A percentile compares a stretch with the other conserved stretches of the same genome.
Conservation (phyloP, 1,140 invertebrate species). For the Lepidurus arcticus region DNA sequence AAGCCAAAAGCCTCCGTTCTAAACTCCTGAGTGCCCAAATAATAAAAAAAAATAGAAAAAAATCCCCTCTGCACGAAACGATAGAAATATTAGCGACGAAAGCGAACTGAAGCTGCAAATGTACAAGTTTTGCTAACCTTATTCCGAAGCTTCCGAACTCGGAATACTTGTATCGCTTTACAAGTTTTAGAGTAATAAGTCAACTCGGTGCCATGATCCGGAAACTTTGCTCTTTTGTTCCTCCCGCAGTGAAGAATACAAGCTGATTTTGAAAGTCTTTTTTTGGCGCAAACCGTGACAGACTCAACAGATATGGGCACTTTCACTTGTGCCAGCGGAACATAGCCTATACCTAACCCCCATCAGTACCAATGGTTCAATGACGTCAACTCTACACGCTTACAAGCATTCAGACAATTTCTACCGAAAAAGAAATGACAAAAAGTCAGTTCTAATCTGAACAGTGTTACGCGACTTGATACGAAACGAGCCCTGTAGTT, state of each 20-base stretch:
- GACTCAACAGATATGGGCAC: constrained; percentile 16
- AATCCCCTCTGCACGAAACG: too few species aligned
- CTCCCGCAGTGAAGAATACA: background rate
- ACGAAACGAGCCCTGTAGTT: too few species aligned
- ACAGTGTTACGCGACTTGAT: too few species aligned
- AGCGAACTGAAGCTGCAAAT: too few species aligned
- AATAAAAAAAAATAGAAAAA: too few species aligned
- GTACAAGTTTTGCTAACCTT: too few species aligned
- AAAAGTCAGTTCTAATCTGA: too few species aligned
- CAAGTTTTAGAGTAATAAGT: background rate
- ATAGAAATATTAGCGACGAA: too few species aligned
- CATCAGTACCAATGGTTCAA: background rate
- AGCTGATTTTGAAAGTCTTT: constrained; percentile 19
- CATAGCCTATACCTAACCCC: constrained; percentile 11
- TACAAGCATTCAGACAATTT: background rate
- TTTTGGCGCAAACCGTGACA: constrained; percentile 7
- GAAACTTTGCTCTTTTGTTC: background rate
- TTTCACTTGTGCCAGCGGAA: constrained; percentile 16
- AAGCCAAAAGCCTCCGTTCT: background rate
- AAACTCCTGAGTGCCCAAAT: background rate
- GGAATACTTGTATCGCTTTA: too few species aligned
- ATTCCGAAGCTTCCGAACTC: too few species aligned
- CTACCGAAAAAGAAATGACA: background rate
- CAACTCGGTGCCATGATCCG: background rate
- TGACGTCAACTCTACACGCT: background rate